These are phyloP conservation scores for Ernsta delagoae DNA, from an alignment of 2,888 invertebrate genomes.

Conservation along the genomic window DNA sequence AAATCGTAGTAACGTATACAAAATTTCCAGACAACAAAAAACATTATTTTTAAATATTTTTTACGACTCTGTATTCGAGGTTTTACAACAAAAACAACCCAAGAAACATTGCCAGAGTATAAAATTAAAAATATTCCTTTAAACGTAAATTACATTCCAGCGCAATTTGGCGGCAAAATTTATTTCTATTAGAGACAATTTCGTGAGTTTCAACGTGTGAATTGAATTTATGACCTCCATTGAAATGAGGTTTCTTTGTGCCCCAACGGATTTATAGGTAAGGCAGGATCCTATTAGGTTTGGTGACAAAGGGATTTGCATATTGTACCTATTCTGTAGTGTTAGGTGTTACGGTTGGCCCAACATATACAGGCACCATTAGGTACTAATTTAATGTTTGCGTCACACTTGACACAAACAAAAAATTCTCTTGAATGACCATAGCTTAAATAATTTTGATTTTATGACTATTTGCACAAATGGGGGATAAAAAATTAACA, in stretches of 20 bases:
- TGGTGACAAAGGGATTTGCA: constrained; percentile 27
- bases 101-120: constrained; percentile 22
- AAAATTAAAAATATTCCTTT: constrained; percentile 22
- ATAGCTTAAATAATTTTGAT: too few species aligned
- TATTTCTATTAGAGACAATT: constrained; percentile 37
- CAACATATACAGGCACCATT: too few species aligned
- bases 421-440: too few species aligned
- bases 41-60: too few species aligned
- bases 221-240: constrained; percentile 30
- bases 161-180: constrained; percentile 32
- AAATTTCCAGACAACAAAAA: constrained; percentile 2
- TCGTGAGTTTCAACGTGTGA: constrained; percentile 24
- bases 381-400: too few species aligned
- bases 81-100: background rate
- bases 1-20: background rate
- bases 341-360: background rate
- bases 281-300: constrained; percentile 30
- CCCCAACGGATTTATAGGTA: constrained; percentile 29
- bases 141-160: constrained; percentile 34
- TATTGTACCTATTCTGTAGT: constrained; percentile 1
- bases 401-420: too few species aligned
- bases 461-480: too few species aligned
- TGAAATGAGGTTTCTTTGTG: constrained; percentile 28
- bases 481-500: too few species aligned
- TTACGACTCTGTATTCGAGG: too few species aligned